A percentile compares a stretch with the other conserved stretches of the same genome.
These are phyloP conservation scores for Speoplatyrhinus poulsoni DNA, from an alignment of 2,113 vertebrate genomes.

Conservation along the genomic window DNA sequence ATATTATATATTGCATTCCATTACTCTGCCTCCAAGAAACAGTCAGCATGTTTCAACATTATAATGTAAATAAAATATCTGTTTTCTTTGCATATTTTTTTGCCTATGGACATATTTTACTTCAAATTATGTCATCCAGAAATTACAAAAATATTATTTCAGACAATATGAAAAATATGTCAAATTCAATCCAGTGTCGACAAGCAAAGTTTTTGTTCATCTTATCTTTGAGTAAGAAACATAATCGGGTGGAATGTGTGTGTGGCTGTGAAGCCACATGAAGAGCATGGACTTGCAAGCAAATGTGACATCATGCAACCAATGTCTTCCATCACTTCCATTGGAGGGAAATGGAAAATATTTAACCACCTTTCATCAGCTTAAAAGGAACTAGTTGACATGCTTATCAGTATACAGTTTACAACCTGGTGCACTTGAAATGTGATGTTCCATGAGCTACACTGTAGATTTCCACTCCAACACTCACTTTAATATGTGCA, in stretches of 20 bases:
- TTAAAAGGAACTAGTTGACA: too few relatives aligned
- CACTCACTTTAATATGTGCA: conserved; percentile 43
- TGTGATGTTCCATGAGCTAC: conserved; percentile 31
- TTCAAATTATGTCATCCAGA: conserved; percentile 25
- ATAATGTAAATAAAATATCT: conserved; percentile 2
- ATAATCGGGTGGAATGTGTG: conserved; percentile 6
- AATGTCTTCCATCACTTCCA: conserved; percentile 1
- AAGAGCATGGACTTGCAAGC: conserved; percentile 8
- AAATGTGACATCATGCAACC: conserved; percentile 14
- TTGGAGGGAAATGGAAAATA: too few relatives aligned
- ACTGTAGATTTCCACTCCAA: conserved; percentile 42
- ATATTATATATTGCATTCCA: too few relatives aligned
- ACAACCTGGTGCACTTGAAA: conserved; percentile 21
- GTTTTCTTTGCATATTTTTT: conserved; percentile 16
- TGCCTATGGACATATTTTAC: not conserved
- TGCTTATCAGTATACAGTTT: conserved; percentile 17
- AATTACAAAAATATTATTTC: conserved; percentile 17
- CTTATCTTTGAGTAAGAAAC: not conserved
- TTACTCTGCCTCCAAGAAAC: too few relatives aligned
- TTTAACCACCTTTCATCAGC: too few relatives aligned
- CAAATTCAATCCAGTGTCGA: conserved; percentile 33
- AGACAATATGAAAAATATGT: conserved; percentile 8
- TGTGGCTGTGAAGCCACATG: conserved; percentile 7
- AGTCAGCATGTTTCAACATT: too few relatives aligned
- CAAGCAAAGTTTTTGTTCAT: conserved; percentile 4